Conservation (phyloP, 2,797 vertebrate species). For the Melanotaenia trifasciata region DNA sequence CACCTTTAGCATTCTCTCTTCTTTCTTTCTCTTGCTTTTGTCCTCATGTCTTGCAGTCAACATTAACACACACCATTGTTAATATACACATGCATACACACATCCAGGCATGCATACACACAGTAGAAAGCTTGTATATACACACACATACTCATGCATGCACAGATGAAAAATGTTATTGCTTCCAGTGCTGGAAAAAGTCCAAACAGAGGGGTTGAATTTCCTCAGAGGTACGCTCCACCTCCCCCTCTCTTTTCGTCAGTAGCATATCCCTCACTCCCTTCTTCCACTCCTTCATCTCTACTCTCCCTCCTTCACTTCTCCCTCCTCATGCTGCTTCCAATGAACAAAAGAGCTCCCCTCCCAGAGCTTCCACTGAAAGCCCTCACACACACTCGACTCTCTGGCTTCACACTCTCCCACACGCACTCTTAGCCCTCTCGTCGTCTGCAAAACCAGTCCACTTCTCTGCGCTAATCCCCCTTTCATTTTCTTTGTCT, state of each 20-base stretch:
- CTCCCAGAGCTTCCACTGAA: constrained; percentile 67
- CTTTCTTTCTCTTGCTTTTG: constrained; percentile 35
- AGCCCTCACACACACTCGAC: constrained; percentile 71
- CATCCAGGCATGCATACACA: constrained; percentile 49
- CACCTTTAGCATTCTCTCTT: constrained; percentile 24
- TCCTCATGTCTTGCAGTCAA: constrained; percentile 53
- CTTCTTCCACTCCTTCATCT: constrained; percentile 38
- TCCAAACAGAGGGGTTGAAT: constrained; percentile 80
- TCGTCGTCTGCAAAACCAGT: constrained; percentile 65
- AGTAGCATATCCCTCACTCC: constrained; percentile 52
- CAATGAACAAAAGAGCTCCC: constrained; percentile 75
- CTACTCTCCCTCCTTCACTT: constrained; percentile 32
- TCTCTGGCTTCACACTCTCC: constrained; percentile 57
- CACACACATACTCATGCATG: constrained; percentile 57
- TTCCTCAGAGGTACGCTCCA: constrained; percentile 68
- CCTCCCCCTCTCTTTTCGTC: constrained; percentile 15
- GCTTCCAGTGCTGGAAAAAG: constrained; percentile 79
- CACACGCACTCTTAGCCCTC: constrained; percentile 63
- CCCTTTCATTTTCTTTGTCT: constrained; percentile 65
- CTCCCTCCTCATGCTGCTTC: constrained; percentile 57
- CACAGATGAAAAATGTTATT: constrained; percentile 82
- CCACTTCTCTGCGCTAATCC: constrained; percentile 67
- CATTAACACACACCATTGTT: constrained; percentile 56
- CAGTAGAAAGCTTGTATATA: constrained; percentile 56
- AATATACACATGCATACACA: constrained; percentile 38